These are phyloP conservation scores for Stenchaetothrips biformis DNA, from an alignment of 2,888 invertebrate species.

Conservation along the genomic window DNA sequence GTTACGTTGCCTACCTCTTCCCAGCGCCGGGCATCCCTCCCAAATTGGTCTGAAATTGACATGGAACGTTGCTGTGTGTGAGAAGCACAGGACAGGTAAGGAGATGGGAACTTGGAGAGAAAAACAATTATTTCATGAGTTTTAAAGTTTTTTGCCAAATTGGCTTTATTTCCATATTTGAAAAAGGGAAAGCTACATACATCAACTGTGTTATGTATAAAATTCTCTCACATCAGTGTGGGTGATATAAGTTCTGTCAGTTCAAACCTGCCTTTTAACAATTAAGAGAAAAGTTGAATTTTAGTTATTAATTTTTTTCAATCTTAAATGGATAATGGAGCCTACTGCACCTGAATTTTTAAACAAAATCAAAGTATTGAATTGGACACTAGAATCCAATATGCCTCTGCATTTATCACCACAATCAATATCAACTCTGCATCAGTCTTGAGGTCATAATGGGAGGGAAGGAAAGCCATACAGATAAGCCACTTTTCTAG, in stretches of 20 bases:
- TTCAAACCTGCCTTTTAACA: background rate
- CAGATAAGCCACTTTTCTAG: background rate
- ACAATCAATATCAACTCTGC: conserved; percentile 5
- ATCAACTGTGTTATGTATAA: conserved; percentile 17
- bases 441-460: conserved; percentile 16
- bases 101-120: no score
- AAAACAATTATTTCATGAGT: background rate
- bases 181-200: conserved; percentile 19
- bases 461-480: background rate
- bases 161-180: conserved; percentile 19
- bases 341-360: background rate
- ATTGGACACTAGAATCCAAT: background rate
- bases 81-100: no score
- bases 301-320: background rate
- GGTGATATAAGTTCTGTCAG: background rate
- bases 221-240: background rate
- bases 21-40: no score
- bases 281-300: background rate
- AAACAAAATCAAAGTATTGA: background rate
- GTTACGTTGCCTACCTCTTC: no score
- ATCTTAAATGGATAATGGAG: background rate
- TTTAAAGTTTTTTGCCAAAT: background rate
- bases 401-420: background rate
- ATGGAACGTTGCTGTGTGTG: no score
- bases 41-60: no score